These are phyloP conservation scores for Cheiracanthium punctorium DNA, from an alignment of 2,888 invertebrate species.

Conservation along the genomic window DNA sequence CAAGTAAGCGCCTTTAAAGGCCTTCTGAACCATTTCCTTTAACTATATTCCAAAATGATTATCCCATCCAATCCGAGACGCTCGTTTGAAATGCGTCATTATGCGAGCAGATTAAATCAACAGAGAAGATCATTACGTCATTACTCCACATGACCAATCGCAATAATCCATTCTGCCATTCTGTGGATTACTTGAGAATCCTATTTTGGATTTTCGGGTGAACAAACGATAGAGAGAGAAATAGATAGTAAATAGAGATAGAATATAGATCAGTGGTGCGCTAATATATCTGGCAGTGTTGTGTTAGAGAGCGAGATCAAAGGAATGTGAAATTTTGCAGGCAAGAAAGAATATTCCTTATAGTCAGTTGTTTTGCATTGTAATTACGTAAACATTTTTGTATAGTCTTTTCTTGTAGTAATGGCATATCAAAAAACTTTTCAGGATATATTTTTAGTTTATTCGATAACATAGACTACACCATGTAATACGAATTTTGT, in stretches of 20 bases:
- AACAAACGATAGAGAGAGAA: not conserved
- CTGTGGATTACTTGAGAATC: not conserved
- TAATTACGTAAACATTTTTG: no score
- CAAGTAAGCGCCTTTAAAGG: no score
- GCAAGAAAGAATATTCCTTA: no score
- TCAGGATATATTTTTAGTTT: no score
- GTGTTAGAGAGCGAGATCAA: no score
- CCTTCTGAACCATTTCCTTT: not conserved
- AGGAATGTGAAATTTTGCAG: no score
- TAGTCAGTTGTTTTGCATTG: no score
- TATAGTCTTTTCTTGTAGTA: no score
- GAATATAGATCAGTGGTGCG: not conserved
- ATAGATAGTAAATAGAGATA: slow-evolving; percentile 8
- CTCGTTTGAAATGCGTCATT: not conserved
- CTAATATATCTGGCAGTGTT: no score
- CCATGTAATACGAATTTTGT: no score
- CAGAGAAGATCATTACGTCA: not conserved
- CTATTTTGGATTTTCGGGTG: not conserved
- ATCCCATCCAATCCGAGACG: not conserved
- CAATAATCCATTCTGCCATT: not conserved
- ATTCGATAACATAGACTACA: no score
- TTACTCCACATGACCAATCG: not conserved
- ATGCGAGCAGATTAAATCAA: not conserved
- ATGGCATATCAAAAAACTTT: no score
- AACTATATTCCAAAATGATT: not conserved